Evolutionary conservation across 2,797 vertebrate species (phyloP).

Genomic region (Melanogrammus aeglefinus): DNA sequence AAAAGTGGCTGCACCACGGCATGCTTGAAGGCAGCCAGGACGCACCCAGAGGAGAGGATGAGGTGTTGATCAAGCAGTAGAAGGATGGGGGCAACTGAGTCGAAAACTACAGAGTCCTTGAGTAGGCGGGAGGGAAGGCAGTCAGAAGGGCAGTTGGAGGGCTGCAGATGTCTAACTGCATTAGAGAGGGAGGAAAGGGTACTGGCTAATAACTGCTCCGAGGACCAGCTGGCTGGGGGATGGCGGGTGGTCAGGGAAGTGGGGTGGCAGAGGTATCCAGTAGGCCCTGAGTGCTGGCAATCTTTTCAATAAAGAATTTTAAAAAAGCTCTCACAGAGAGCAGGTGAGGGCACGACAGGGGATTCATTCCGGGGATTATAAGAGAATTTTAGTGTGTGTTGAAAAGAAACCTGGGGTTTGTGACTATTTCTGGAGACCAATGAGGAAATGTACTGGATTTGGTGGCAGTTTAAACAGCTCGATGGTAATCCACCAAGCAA

Average conservation of each 20-base stretch:
- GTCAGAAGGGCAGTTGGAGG: too few species aligned
- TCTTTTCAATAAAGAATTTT: background rate
- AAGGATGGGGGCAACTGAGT: too few species aligned
- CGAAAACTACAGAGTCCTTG: too few species aligned
- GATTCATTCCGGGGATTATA: constrained; percentile 2
- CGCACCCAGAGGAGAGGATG: too few species aligned
- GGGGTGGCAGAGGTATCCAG: background rate
- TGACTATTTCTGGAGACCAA: constrained; percentile 6
- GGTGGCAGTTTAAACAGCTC: constrained; percentile 5
- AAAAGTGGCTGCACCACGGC: too few species aligned
- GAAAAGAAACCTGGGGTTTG: constrained; percentile 17
- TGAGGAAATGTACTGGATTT: background rate
- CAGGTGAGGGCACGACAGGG: background rate
- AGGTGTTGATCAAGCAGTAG: too few species aligned
- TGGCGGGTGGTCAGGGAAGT: background rate
- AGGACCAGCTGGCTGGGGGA: background rate
- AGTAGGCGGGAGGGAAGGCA: too few species aligned
- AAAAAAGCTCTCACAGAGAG: background rate
- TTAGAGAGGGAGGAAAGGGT: background rate
- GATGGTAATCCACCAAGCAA: background rate
- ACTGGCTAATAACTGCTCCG: background rate
- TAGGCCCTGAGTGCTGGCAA: background rate
- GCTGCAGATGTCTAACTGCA: too few species aligned
- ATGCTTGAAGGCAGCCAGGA: too few species aligned
- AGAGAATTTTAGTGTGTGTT: constrained; percentile 9